Conservation (phyloP, 2,113 vertebrate genomes). For the Bucco capensis region DNA sequence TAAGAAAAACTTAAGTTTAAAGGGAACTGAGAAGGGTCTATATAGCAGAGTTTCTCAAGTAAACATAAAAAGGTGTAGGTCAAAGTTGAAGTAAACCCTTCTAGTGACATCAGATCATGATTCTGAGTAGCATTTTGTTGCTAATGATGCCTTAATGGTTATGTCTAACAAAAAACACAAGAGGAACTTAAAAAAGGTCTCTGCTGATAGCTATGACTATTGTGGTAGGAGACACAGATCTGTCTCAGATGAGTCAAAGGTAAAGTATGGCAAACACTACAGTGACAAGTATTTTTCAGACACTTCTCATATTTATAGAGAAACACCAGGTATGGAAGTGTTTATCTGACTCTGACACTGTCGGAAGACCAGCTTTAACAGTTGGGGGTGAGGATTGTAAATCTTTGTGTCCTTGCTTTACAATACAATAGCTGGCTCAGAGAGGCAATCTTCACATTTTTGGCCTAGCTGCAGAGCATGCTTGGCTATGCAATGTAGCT, state of each 20-base stretch:
- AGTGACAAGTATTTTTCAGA: neutral
- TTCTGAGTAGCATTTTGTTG: neutral
- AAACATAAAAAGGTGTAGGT: neutral
- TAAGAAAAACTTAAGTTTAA: neutral
- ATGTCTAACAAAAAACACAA: neutral
- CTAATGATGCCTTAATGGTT: conserved; percentile 7
- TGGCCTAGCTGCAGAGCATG: conserved; percentile 3
- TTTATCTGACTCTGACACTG: neutral
- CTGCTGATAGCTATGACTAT: neutral
- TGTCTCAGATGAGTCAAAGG: conserved; percentile 10
- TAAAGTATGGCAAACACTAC: conserved; percentile 1
- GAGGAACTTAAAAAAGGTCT: conserved; percentile 18
- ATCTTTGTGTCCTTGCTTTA: neutral
- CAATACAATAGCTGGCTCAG: conserved; percentile 52
- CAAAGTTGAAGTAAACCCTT: neutral
- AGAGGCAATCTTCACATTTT: conserved; percentile 39
- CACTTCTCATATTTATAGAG: neutral
- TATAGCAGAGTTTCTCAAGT: neutral
- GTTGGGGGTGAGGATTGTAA: neutral
- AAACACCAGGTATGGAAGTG: conserved; percentile 61
- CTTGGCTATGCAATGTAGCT: neutral
- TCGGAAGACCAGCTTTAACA: neutral
- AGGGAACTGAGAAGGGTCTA: neutral
- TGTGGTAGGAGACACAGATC: conserved; percentile 19
- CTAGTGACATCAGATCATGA: neutral